Evolutionary conservation across 2,797 vertebrate species (phyloP).

Genomic region (Onychomys leucogaster): DNA sequence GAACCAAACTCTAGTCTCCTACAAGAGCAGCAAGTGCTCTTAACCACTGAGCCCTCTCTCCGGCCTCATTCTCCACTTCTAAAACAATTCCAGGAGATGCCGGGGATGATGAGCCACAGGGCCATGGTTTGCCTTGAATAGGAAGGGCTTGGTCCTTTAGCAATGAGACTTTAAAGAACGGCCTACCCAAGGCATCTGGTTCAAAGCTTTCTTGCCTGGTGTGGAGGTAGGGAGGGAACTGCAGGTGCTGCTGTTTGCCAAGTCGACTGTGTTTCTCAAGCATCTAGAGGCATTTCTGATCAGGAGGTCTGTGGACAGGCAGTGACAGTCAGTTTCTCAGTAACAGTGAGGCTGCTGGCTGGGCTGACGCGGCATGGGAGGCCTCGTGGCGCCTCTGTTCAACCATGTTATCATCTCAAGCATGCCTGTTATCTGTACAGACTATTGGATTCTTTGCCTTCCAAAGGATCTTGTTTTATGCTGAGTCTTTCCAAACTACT

Average conservation of each 20-base stretch:
- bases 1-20: no score
- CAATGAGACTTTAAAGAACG: not conserved
- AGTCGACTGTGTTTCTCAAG: not conserved
- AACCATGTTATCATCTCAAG: not conserved
- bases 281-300: not conserved
- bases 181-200: not conserved
- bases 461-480: constrained; percentile 5
- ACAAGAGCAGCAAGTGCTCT: not conserved
- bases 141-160: not conserved
- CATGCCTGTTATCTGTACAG: not conserved
- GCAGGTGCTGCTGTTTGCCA: not conserved
- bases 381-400: not conserved
- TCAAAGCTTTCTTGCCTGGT: not conserved
- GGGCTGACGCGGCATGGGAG: not conserved
- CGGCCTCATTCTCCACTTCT: not conserved
- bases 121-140: not conserved
- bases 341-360: not conserved
- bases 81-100: not conserved
- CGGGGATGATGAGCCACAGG: accelerated
- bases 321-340: not conserved
- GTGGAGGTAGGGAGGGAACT: not conserved
- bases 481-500: not conserved
- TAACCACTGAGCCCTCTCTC: not conserved
- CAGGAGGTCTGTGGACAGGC: not conserved
- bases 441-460: not conserved